These are phyloP conservation scores for Rhingia rostrata DNA, from an alignment of 2,888 invertebrate species.

Conservation along the genomic window DNA sequence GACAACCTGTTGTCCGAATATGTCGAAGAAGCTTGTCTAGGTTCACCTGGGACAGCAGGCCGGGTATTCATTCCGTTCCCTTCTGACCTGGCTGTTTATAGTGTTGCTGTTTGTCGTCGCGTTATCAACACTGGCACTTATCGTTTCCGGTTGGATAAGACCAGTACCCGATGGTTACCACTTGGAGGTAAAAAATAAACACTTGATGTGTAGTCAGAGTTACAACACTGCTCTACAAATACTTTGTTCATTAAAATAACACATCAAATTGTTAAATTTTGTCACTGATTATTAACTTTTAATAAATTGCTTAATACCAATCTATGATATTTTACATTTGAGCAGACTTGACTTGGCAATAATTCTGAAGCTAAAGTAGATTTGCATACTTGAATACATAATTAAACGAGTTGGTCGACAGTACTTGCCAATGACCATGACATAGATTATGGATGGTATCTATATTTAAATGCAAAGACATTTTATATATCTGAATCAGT, in stretches of 20 bases:
- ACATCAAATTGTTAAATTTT: slow-evolving; percentile 11
- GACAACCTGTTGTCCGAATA: too few species aligned
- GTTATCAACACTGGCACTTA: too few species aligned
- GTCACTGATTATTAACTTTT: slow-evolving; percentile 18
- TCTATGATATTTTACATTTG: slow-evolving; percentile 22
- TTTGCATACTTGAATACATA: slow-evolving; percentile 47
- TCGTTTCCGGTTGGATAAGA: too few species aligned
- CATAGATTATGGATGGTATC: slow-evolving; percentile 8
- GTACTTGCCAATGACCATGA: slow-evolving; percentile 35
- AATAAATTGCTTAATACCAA: slow-evolving; percentile 17
- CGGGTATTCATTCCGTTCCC: too few species aligned
- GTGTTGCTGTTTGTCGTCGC: too few species aligned
- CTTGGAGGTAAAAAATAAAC: too few species aligned
- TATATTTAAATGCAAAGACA: neutral
- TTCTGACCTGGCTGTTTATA: too few species aligned
- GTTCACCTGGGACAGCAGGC: too few species aligned
- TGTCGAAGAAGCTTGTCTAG: too few species aligned
- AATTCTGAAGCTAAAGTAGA: slow-evolving; percentile 33
- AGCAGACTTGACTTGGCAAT: slow-evolving; percentile 9
- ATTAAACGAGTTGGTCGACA: slow-evolving; percentile 40
- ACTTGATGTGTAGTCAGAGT: too few species aligned
- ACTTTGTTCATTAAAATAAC: neutral
- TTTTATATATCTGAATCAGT: too few species aligned
- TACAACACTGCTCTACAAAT: neutral
- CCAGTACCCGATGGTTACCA: too few species aligned